A percentile compares a stretch with the other conserved stretches of the same genome.
Evolutionary conservation across 2,888 invertebrate genomes (phyloP).

Genomic region (Chloroclysta siterata): DNA sequence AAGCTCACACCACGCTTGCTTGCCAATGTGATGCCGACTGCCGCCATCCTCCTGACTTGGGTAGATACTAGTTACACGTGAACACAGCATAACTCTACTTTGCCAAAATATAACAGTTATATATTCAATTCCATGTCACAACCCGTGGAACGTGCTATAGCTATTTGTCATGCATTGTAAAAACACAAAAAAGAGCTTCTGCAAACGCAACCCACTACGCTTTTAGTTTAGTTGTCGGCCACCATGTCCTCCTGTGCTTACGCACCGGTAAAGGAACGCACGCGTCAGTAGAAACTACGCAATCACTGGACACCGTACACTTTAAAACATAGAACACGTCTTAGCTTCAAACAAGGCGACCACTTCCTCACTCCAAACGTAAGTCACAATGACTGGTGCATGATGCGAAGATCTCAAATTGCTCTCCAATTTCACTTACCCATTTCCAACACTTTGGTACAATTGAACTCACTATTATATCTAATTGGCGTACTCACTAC

Average conservation of each 20-base stretch:
- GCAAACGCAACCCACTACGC: conserved; percentile 34
- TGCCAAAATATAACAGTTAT: neutral
- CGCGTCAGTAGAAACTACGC: conserved; percentile 38
- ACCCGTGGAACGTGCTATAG: conserved; percentile 14
- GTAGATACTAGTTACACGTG: neutral
- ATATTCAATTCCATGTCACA: neutral
- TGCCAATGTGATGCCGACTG: conserved; percentile 4
- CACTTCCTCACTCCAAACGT: conserved; percentile 2
- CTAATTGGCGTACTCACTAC: neutral
- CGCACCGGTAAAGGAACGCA: conserved; percentile 48
- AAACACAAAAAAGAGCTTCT: conserved; percentile 33
- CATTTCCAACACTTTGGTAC: neutral
- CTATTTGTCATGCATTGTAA: conserved; percentile 26
- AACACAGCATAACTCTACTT: neutral
- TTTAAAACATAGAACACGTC: conserved; percentile 9
- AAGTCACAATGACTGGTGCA: conserved; percentile 13
- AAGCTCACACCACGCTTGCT: neutral
- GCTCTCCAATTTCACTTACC: conserved; percentile 1
- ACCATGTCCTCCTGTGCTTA: conserved; percentile 42
- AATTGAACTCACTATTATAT: neutral
- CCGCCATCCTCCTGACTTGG: neutral
- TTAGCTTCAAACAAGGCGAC: neutral
- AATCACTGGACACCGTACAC: conserved; percentile 19
- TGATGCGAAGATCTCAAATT: conserved; percentile 3
- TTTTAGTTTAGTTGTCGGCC: conserved; percentile 38